phyloP scores from a whole-genome alignment of 2,113 vertebrate species.

The Chaetodon trifascialis region DNA sequence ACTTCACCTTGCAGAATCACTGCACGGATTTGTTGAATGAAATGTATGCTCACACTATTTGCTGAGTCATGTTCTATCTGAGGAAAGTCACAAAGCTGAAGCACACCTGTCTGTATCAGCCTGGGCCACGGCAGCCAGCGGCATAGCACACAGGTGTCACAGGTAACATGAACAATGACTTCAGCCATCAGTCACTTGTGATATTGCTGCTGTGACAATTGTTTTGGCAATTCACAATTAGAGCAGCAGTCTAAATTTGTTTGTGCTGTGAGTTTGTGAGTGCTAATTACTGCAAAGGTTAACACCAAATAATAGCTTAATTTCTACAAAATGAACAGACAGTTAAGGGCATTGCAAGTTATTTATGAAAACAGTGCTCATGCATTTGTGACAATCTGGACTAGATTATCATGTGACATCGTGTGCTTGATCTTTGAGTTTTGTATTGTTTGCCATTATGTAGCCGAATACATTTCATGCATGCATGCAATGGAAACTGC shows the following conservation, averaged over 20 bases:
- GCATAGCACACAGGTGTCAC: neutral
- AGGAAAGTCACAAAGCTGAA: neutral
- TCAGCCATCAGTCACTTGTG: neutral
- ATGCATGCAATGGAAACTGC: neutral
- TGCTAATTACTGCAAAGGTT: neutral
- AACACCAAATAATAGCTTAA: neutral
- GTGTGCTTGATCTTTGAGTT: neutral
- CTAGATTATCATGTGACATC: neutral
- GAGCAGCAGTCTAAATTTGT: neutral
- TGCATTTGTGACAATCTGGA: neutral
- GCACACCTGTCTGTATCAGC: neutral
- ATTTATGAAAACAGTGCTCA: no score
- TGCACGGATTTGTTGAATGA: neutral
- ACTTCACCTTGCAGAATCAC: neutral
- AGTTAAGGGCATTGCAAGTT: no score
- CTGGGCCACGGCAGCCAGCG: neutral
- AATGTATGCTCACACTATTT: neutral
- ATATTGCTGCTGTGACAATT: no score
- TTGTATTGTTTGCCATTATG: neutral
- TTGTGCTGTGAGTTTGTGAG: no score
- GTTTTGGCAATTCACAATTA: neutral
- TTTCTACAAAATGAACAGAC: no score
- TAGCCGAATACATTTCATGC: neutral
- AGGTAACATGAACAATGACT: no score
- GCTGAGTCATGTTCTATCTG: neutral